Evolutionary conservation across 1,140 invertebrate species (phyloP), one percentile per base, ranked within the genome.

Genomic region (Micrasema longulum): DNA sequence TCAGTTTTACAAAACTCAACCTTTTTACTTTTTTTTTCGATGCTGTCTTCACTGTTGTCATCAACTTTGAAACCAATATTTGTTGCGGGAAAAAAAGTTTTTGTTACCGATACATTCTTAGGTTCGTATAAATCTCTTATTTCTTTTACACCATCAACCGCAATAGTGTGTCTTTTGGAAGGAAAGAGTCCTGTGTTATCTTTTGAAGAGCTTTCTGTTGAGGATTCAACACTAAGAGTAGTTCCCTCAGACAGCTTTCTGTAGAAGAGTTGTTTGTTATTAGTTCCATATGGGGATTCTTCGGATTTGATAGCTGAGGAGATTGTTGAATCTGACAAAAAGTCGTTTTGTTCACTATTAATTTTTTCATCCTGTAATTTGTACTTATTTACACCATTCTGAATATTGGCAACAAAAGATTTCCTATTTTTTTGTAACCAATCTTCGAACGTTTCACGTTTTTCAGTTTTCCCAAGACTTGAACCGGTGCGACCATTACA

Each of bases 1-100:
- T 95, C 93, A 0, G 92, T 94, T 84, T 94, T 94, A 78, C 92
- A 92, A 80, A 95, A 95, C 76, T 91, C 92, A 0, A 95, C 93
- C 81, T 89, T 92, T 80, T 94, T 94, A 12, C 85, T 80, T 82
- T 84, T 89, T 72, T 84, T 82, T 26, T 85, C 82, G 60, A 64
- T 77, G 16, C 69, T 72, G 67, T 69, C 77, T 48, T 73, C 73
- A 22, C 77, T 73, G 35, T 69, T 76, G 18, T 79, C 80, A 10
- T 80, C 78, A 43, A 22, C 26, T 31, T 65, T 72, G 16, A 35
- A 23, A 23, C 20, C 38, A 36, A 23, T 14, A 26, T 62, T 62
- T 1, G 43, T 31, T 7, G 53, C n/a, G 35, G 35, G 31, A 23
- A 57, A 36, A 7, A 55, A 38, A 18, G 45, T 31, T 50, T 70